Conservation (phyloP, 2,888 invertebrate species). For the Parthenolecanium corni region DNA sequence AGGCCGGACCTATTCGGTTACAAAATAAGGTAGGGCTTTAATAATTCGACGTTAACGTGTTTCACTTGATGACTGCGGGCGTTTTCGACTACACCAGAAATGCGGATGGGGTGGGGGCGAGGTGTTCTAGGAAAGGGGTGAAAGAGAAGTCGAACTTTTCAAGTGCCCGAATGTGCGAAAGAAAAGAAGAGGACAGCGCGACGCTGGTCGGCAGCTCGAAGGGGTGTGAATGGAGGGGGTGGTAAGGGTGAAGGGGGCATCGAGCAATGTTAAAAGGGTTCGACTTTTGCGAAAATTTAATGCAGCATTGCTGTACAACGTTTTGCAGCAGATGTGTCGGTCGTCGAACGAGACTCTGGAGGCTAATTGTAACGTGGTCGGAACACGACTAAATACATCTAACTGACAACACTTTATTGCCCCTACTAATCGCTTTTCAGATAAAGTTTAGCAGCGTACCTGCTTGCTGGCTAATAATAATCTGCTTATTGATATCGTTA, state of each 20-base stretch:
- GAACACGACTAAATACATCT: conserved; percentile 16
- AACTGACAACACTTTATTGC: conserved; percentile 22
- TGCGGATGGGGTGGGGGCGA: neutral
- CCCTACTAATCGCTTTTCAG: conserved; percentile 17
- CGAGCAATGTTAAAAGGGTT: neutral
- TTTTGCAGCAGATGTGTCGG: conserved; percentile 23
- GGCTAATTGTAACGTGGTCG: conserved; percentile 13
- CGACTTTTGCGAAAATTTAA: too few relatives aligned
- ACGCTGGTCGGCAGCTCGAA: too few relatives aligned
- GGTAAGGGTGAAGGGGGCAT: too few relatives aligned
- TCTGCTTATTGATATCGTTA: too few relatives aligned
- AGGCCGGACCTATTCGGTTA: too few relatives aligned
- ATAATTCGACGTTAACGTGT: conserved; percentile 27
- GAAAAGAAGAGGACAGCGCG: neutral
- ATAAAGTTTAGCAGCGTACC: conserved; percentile 7
- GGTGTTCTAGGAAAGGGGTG: too few relatives aligned
- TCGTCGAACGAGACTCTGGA: conserved; percentile 26
- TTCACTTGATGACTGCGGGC: conserved; percentile 26
- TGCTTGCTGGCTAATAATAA: too few relatives aligned
- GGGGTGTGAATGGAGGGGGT: too few relatives aligned
- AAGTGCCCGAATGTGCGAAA: neutral
- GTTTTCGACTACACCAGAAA: conserved; percentile 3
- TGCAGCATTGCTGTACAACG: too few relatives aligned
- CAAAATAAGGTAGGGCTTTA: conserved; percentile 11
- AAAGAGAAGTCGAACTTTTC: neutral